Evolutionary conservation across 1,140 invertebrate species (phyloP), one percentile per base, ranked within the genome.

Genomic region (Heterodera schachtii): DNA sequence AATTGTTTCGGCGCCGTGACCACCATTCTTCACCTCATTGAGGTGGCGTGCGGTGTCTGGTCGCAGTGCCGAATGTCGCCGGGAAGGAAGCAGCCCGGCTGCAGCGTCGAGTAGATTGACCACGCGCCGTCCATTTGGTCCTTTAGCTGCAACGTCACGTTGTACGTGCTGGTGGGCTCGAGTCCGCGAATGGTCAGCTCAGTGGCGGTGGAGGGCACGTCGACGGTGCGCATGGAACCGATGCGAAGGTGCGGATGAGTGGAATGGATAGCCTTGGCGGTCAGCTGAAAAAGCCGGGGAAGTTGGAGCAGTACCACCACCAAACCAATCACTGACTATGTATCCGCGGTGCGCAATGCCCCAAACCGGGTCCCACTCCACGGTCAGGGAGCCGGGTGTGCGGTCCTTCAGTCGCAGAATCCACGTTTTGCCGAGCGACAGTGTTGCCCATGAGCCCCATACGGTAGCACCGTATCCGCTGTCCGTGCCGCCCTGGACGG

Each of bases 321-420:
- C 46, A 31, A 11, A 21, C 19, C 11, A 70, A 31, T 78, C 77
- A 44, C 47, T 81, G 77, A 88, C 82, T 47, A 84, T 88, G 82
- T 89, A 89, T 73, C 88, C 88, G 43, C 78, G 82, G 74, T 90
- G 89, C 16, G 80, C 66, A 64, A 81, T 87, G 66, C 88, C 88
- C 88, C 88, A 89, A 44, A 90, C 87, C n/a, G 88, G 88, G 31
- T 90, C 89, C 88, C 88, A 89, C 71, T 87, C 87, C 19, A 89
- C 88, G 43, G 82, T 83, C 44, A 89, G 71, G n/a, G 88, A 88
- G 5, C 85, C 89, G 44, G 88, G 89, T 44, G 88, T 90, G 74
- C 89, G 84, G 80, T 89, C 78, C 73, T 85, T 90, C 52, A 89
- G 84, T 21, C 84, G 67, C 21, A 89, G 81, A 69, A 89, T 88